These are phyloP conservation scores for Alectoris magna DNA, from an alignment of 2,797 vertebrate genomes.

Conservation along the genomic window DNA sequence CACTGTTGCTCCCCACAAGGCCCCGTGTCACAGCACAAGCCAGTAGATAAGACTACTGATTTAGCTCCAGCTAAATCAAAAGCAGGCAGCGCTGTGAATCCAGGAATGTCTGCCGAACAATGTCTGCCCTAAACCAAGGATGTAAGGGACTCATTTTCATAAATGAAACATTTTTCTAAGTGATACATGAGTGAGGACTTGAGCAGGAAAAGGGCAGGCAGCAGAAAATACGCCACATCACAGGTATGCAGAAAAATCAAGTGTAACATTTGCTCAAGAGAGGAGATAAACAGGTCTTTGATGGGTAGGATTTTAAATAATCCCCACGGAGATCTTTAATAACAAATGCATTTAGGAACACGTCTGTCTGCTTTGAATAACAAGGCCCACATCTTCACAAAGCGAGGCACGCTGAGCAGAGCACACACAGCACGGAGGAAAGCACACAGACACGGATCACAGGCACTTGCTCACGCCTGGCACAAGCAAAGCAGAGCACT, in stretches of 20 bases:
- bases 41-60: background rate
- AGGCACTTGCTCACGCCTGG: rapidly evolving
- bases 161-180: background rate
- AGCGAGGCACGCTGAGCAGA: background rate
- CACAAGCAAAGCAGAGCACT: rapidly evolving
- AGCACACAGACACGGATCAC: background rate
- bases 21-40: background rate
- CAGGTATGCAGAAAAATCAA: background rate
- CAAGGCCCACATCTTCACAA: background rate
- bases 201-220: background rate
- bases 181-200: constrained; percentile 3
- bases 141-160: background rate
- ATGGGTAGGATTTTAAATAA: background rate
- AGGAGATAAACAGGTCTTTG: background rate
- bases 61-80: background rate
- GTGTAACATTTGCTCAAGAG: background rate
- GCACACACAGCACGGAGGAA: no score
- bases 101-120: background rate
- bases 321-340: background rate
- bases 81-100: background rate
- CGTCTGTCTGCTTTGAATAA: background rate
- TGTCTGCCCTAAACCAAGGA: background rate
- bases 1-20: background rate
- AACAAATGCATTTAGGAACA: background rate
- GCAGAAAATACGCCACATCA: background rate